These are phyloP conservation scores for Lucilia sericata DNA, from an alignment of 1,140 invertebrate species.

Conservation along the genomic window DNA sequence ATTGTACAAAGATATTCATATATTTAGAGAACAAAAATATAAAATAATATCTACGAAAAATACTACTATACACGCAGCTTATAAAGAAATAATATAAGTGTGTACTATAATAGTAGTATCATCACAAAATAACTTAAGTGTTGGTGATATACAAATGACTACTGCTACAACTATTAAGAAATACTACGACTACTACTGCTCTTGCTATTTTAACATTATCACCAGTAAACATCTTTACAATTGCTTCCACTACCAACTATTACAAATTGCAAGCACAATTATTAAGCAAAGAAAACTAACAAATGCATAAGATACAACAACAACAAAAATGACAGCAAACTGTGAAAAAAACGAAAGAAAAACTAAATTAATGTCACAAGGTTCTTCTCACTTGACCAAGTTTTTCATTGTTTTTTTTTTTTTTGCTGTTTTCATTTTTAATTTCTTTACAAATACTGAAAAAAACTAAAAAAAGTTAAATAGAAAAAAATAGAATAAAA, in stretches of 20 bases:
- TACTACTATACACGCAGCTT: background rate
- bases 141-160: conserved; percentile 7
- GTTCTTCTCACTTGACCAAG: conserved; percentile 41
- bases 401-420: conserved; percentile 24
- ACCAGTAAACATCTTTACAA: background rate
- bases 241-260: background rate
- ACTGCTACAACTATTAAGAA: background rate
- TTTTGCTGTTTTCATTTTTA: conserved; percentile 4
- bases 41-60: background rate
- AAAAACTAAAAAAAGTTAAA: background rate
- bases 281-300: background rate
- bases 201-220: background rate
- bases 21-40: background rate
- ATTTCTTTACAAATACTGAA: conserved; percentile 29
- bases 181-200: background rate
- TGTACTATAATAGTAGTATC: background rate
- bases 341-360: conserved; percentile 13
- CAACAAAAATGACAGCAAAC: background rate
- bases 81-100: background rate
- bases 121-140: background rate
- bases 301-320: background rate
- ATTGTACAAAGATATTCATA: background rate
- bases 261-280: background rate
- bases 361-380: conserved; percentile 42
- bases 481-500: background rate